phyloP scores from a whole-genome alignment of 2,113 vertebrate genomes.

The Salvator merianae region DNA sequence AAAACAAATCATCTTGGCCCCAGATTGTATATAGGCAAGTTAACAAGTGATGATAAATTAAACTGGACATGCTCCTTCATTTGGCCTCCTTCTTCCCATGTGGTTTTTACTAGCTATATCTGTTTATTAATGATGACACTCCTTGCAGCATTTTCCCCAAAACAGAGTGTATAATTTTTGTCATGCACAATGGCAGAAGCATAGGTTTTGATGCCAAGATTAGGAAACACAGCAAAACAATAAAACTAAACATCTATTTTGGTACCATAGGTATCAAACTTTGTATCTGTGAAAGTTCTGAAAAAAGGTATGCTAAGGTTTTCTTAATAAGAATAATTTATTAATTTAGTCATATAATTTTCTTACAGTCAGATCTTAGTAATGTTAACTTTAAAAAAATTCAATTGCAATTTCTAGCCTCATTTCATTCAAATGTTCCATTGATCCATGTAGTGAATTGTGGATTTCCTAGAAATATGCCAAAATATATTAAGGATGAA shows the following conservation, averaged over 20 bases:
- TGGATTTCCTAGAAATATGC: neutral
- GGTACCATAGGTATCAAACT: fast-evolving
- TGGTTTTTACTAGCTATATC: slow-evolving; percentile 43
- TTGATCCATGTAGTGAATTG: neutral
- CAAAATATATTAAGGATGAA: neutral
- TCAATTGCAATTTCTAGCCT: neutral
- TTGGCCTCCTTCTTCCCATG: slow-evolving; percentile 46
- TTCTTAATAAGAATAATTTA: neutral
- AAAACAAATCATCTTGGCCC: slow-evolving; percentile 42
- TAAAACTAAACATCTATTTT: neutral
- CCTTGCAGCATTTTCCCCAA: neutral
- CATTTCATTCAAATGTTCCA: neutral
- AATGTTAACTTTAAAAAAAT: neutral
- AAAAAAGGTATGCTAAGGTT: neutral
- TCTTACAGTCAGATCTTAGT: neutral
- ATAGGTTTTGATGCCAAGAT: neutral
- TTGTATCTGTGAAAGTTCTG: neutral
- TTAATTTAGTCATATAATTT: neutral
- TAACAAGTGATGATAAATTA: slow-evolving; percentile 54
- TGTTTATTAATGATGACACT: slow-evolving; percentile 40
- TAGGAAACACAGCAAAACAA: too few species aligned
- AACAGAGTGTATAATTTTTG: slow-evolving; percentile 27
- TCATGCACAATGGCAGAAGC: neutral
- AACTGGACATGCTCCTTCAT: slow-evolving; percentile 38
- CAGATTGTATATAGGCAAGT: slow-evolving; percentile 55